Evolutionary conservation across 2,113 vertebrate genomes (phyloP).

Genomic region (Myiozetetes cayanensis): DNA sequence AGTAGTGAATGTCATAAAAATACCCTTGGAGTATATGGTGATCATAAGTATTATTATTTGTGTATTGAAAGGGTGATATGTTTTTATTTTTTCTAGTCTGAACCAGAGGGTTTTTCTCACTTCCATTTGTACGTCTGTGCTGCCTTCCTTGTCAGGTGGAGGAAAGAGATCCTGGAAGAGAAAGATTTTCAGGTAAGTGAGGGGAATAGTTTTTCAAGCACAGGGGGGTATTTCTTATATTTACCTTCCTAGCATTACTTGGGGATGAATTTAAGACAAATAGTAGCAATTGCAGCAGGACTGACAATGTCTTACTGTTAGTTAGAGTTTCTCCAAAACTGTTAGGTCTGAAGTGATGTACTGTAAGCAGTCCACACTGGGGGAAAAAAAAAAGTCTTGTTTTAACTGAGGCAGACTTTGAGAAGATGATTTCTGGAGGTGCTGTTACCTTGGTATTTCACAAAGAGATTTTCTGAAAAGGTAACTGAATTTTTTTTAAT

Average conservation of each 20-base stretch:
- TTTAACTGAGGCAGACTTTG: neutral
- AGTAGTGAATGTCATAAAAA: neutral
- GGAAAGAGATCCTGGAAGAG: constrained; percentile 85
- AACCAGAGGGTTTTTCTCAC: constrained; percentile 96
- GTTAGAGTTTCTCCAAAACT: neutral
- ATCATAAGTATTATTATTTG: neutral
- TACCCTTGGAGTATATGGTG: neutral
- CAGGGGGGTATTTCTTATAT: neutral
- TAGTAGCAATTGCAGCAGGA: neutral
- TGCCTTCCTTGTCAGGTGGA: constrained; percentile 93
- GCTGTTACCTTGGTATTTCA: neutral
- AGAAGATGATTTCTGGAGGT: neutral
- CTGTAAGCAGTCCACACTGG: neutral
- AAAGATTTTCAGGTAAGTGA: constrained; percentile 91
- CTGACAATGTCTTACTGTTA: neutral
- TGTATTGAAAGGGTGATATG: neutral
- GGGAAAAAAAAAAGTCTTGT: neutral
- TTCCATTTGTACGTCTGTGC: constrained; percentile 98
- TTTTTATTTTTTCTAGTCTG: constrained; percentile 78
- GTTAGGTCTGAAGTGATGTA: neutral
- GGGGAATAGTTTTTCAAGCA: neutral
- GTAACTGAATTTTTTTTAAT: neutral
- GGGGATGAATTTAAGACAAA: neutral
- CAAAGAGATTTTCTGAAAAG: neutral
- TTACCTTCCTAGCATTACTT: neutral